phyloP scores from a whole-genome alignment of 2,797 vertebrate genomes.

The Microhierax caerulescens region DNA sequence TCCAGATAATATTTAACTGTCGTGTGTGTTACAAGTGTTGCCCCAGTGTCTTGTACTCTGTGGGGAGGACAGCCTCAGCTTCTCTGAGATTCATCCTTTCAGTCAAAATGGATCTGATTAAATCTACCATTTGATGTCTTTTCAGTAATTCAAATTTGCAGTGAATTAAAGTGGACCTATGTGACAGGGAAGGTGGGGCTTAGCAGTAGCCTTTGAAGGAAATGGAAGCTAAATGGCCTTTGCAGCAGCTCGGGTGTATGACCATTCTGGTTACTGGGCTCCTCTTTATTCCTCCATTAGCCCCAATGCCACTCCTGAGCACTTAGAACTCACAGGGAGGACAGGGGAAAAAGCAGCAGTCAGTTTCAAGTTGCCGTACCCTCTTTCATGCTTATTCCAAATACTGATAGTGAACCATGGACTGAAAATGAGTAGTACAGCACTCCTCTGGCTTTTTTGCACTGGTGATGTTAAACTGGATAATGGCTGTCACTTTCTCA shows the following conservation, averaged over 20 bases:
- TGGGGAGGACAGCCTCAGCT: background rate
- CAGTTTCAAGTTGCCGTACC: background rate
- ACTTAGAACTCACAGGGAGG: rapidly evolving
- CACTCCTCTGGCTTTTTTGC: background rate
- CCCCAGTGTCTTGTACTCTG: background rate
- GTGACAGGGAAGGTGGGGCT: background rate
- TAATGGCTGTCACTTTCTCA: background rate
- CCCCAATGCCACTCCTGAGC: background rate
- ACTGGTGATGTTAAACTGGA: background rate
- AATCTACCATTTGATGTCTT: background rate
- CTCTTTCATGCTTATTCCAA: background rate
- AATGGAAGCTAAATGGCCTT: background rate
- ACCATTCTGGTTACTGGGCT: background rate
- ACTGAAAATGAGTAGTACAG: background rate
- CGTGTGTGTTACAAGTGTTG: background rate
- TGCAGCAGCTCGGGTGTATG: background rate
- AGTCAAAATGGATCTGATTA: background rate
- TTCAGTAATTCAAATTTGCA: background rate
- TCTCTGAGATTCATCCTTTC: background rate
- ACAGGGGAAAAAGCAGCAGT: background rate
- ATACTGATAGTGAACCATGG: background rate
- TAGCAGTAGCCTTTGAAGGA: background rate
- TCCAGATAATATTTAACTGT: background rate
- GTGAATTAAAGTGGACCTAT: background rate
- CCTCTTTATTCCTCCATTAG: background rate